phyloP scores from a whole-genome alignment of 2,113 vertebrate genomes.

The Thunnus thynnus region DNA sequence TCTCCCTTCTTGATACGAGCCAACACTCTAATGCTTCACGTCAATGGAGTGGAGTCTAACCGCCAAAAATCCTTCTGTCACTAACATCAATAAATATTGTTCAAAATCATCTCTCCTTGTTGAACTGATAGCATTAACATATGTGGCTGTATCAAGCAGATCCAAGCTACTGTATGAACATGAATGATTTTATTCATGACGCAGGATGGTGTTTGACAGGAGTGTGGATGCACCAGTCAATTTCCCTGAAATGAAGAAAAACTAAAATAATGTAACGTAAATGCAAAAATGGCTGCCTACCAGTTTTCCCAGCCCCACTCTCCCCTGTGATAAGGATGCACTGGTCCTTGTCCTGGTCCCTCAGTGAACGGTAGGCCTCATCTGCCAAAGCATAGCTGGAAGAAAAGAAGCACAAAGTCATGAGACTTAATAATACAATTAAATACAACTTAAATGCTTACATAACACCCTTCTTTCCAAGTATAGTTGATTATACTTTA shows the following conservation, averaged over 20 bases:
- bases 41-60: too few species aligned
- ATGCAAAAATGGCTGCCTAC: slow-evolving; percentile 75
- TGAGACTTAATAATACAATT: neutral
- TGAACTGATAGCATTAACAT: neutral
- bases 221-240: neutral
- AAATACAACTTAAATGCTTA: neutral
- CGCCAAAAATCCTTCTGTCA: too few species aligned
- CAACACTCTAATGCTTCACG: too few species aligned
- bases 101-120: too few species aligned
- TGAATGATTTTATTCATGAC: neutral
- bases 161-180: neutral
- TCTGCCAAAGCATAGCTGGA: slow-evolving; percentile 97
- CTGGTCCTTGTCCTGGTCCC: slow-evolving; percentile 99
- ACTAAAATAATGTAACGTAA: neutral
- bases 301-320: slow-evolving; percentile 98
- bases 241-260: neutral
- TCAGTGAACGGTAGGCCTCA: slow-evolving; percentile 97
- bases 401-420: slow-evolving; percentile 48
- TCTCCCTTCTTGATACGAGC: too few species aligned
- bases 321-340: slow-evolving; percentile 99
- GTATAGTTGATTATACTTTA: neutral
- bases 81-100: too few species aligned
- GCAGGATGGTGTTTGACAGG: neutral
- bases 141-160: neutral
- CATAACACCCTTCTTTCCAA: neutral